phyloP scores from a whole-genome alignment of 2,797 vertebrate genomes.

The Atherinosoma microstoma region DNA sequence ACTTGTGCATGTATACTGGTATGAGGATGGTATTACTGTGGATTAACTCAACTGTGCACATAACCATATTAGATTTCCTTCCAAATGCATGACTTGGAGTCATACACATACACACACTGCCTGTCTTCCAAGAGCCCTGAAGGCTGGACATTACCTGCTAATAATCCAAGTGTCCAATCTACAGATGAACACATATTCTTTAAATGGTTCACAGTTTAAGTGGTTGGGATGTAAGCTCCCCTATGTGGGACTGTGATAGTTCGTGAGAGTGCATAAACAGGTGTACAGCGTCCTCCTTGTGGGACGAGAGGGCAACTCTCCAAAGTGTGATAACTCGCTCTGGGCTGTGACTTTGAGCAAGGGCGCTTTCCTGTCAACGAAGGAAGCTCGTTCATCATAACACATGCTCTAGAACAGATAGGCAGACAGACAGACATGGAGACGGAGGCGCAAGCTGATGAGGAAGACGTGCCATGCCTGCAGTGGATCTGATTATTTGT shows the following conservation, averaged over 20 bases:
- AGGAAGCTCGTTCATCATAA: slow-evolving; percentile 53
- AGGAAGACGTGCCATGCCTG: slow-evolving; percentile 35
- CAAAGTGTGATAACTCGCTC: slow-evolving; percentile 52
- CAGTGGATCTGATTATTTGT: slow-evolving; percentile 59
- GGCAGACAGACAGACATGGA: slow-evolving; percentile 11
- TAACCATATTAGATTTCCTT: background rate
- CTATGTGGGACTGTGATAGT: background rate
- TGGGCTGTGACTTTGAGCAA: slow-evolving; percentile 64
- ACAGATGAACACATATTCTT: slow-evolving; percentile 12
- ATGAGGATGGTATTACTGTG: no score
- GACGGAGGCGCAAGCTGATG: slow-evolving; percentile 13
- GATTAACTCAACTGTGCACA: no score
- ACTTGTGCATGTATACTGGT: no score
- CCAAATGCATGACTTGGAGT: background rate
- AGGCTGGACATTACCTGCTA: slow-evolving; percentile 24
- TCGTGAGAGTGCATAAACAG: slow-evolving; percentile 14
- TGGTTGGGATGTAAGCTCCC: slow-evolving; percentile 6
- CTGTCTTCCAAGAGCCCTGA: slow-evolving; percentile 31
- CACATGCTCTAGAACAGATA: slow-evolving; percentile 11
- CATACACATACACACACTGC: background rate
- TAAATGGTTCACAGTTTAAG: background rate
- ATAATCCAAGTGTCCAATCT: slow-evolving; percentile 29
- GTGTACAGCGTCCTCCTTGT: slow-evolving; percentile 35
- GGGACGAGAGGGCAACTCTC: slow-evolving; percentile 49
- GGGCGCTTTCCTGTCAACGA: slow-evolving; percentile 34